phyloP scores from a whole-genome alignment of 2,797 vertebrate species.

The Leptatherina wallacei region DNA sequence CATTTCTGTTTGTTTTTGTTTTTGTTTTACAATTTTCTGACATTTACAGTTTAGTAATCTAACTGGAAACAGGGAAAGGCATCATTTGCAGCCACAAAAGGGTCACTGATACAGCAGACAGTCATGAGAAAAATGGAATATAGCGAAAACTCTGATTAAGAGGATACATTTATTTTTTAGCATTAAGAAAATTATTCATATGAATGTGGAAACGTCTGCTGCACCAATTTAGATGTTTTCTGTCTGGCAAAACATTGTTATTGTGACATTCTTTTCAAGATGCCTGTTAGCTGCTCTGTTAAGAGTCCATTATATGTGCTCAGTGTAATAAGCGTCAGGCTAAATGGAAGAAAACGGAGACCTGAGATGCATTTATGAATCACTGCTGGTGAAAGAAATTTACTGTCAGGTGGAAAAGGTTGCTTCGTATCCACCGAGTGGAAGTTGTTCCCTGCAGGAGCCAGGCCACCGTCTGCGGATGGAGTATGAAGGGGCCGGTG shows the following conservation, averaged over 20 bases:
- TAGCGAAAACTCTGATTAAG: not conserved
- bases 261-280: constrained; percentile 40
- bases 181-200: not conserved
- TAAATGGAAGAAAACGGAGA: constrained; percentile 2
- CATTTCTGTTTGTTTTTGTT: not conserved
- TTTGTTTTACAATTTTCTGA: not conserved
- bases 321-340: constrained; percentile 32
- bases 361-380: constrained; percentile 39
- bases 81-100: not conserved
- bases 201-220: not conserved
- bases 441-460: constrained; percentile 59
- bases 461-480: constrained; percentile 61
- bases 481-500: constrained; percentile 26
- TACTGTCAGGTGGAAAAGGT: constrained; percentile 47
- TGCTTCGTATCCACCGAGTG: constrained; percentile 49
- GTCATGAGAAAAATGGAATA: not conserved
- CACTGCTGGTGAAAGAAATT: not conserved
- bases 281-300: constrained; percentile 35
- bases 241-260: constrained; percentile 24
- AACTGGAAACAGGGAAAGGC: not conserved
- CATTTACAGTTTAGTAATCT: not conserved
- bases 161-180: not conserved
- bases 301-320: constrained; percentile 47
- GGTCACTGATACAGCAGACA: not conserved
- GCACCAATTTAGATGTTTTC: constrained; percentile 6